Evolutionary conservation across 1,140 invertebrate species (phyloP), one percentile per base, ranked within the genome.

Genomic region (Copidosoma floridanum): DNA sequence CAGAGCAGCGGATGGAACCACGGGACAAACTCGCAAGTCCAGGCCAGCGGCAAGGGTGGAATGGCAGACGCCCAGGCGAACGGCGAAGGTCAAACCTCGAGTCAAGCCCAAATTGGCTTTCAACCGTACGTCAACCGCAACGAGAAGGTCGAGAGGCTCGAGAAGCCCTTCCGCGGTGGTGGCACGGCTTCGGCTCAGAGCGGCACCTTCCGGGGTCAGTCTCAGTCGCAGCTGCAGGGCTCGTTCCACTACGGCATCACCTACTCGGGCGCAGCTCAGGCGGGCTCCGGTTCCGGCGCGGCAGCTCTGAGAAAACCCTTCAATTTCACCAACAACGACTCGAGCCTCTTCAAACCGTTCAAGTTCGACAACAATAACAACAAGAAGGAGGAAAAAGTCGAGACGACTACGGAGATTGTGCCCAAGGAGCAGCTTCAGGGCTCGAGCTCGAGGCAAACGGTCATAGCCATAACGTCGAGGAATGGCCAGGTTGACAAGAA

Each of bases 41-140:
- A 89, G 82, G 89, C 89, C 5, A 88, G 88, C 58, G 82, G 84
- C 10, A 89, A 88, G 75, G 90, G 91, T 23, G 91, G 91, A 4
- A 84, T 91, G 78, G 89, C 90, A 6, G 89, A 92, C 76, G 89
- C 90, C 1, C 90, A 93, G 81, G 89, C 90, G 1, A 88, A 87
- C 64, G 91, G 90, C 2, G 88, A 88, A 16, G 91, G 91, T 3
- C 88, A 86, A 65, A 92, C 91, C 0, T 91, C 89, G 2, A 92
- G 89, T 29, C 91, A 93, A 79, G 90, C 91, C 14, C 90, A 92
- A 79, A 91, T 93, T 40, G 90, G 90, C 4, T 93, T 93, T 68
- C 86, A 87, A 47, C 90, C 91, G 0, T 86, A 88, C 83, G 85
- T 72, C 80, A 75, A 54, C 77, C 86, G 73, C 67, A 75, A 55